Base-by-base conservation (phyloP, 2,888 invertebrate genomes). In the Tigriopus californicus region DNA sequence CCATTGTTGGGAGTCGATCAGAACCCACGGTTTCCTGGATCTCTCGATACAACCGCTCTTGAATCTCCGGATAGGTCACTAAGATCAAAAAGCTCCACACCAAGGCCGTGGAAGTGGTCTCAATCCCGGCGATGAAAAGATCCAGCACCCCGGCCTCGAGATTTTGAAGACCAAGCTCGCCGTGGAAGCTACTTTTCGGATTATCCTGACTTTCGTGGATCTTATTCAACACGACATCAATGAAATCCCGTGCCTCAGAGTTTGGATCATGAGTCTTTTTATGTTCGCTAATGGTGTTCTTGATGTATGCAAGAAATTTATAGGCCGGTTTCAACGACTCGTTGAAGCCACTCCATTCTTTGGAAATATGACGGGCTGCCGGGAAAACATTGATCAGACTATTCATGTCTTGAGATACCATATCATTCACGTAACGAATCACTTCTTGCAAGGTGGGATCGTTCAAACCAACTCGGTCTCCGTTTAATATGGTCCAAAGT, bases 91-190 rank as follows among this genome's bases (percentile, higher is more conserved):
- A 15, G 10, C 49, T 44, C 52, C 52, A 59, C 1, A 41, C 18
- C 22, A 59, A 41, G n/a, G 59, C 33, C 11, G 33, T 59, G 2
- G 59, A 22, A 40, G 52, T 59, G 24, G 59, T 59, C 20, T 59
- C 59, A 40, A 33, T 40, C 11, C 59, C 59, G 33, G 52, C 59
- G 15, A 59, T 41, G 13, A 59, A 44, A 10, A 59, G 33, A 41
- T 59, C 59, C 13, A 59, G 22, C 22, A 59, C 20, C 11, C 25
- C 48, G 5, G 33, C 42, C n/a, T 22, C 42, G 8, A 59, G 25
- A 53, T 59, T 59, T 12, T 33, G 11, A n/a, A 41, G 13, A 22
- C 59, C 59, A 18, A 42, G n/a, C 42, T 59, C n/a, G 1, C 49
- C 42, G 41, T 49, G 41, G 40, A 59, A 59, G 15, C 52, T 53